Evolutionary conservation across 37 sponge, comb jelly and placozoan genomes (phyloP), one percentile per base, ranked within the genome.

Genomic region (Eunapius fragilis): DNA sequence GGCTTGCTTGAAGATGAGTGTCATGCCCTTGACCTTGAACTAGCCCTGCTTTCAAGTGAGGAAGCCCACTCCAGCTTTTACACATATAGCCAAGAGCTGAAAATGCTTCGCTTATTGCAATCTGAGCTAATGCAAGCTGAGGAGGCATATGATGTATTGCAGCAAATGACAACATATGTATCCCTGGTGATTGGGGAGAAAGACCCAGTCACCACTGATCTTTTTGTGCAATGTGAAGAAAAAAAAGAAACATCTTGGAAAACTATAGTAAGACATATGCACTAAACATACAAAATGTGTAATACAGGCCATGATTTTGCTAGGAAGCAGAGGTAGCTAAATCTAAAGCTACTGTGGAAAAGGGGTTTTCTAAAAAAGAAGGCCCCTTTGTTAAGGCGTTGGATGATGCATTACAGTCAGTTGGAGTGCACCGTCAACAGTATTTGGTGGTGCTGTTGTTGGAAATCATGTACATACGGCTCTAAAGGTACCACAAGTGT

Each of bases 1-100:
- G 28, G 71, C 9, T 70, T 70, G n/a, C 35, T 75, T 35, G 77
- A 75, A 32, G 77, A 75, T n/a, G 77, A 28, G 30, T 75, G 77
- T 32, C 77, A 75, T 36, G 25, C n/a, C 34, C 35, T 75, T 3
- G 77, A 75, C 31, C 77, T 75, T 31, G 35, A 75, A 28, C 77
- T 75, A 11, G 35, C 77, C 31, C 25, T 32, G 31, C 25, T 32
- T 25, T 28, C 31, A 75, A 31, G 35, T 35, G 34, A n/a, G 25
- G 34, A 34, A 17, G 77, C 5, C 25, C 25, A 32, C 25, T 24
- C 30, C 34, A 32, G 77, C 5, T 41, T 41, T 41, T 3, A 41
- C 41, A 41, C 41, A 41, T 41, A 41, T 41, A 41, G 41, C 41
- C 41, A 41, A 41, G 41, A 41, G 41, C 41, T 41, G 41, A 3